Evolutionary conservation across 2,113 vertebrate species (phyloP), one percentile per base, ranked within the genome.

Genomic region (Empidonax alnorum): DNA sequence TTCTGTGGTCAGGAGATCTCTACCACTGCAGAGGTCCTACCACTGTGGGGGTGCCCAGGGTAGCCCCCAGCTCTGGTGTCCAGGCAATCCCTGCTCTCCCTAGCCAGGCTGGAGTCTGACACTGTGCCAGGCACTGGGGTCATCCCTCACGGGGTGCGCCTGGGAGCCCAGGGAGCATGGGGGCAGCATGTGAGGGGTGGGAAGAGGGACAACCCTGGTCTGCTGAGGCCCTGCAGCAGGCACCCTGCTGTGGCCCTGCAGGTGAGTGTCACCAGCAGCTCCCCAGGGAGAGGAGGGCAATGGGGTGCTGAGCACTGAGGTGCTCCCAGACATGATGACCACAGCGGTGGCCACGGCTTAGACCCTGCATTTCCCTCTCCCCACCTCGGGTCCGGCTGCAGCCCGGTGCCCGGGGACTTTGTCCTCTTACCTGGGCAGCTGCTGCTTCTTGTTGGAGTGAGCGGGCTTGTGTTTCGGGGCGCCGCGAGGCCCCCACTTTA

Each of bases 361-460:
- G 49, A 66, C 82, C 95, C 87, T 56, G 52, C 47, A 0, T 31
- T 75, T 87, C 84, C 89, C 91, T 90, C 87, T 76, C 83, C 89
- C 85, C 21, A 3, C 93, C 77, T 79, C 31, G 4, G 68, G 87
- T 58, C 62, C 4, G 39, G 63, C 87, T 87, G 91, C 73, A 89
- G 72, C 73, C 90, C 66, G 7, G 55, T 88, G 72, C 52, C 92
- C 30, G 4, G 71, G 69, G 59, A 67, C 89, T 90, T 76, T 46
- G 53, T 81, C 80, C 58, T 96, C 98, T 99, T 98, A 99, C 99
- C 99, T 99, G 98, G 97, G 97, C 97, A 97, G 98, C 98, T 98
- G 98, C 95, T 95, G 94, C 96, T 98, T 98, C 94, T 95, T 88
- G 81, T 92, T 94, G 94, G 96, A 79, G 88, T 76, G 96, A 97